Percentiles rank a stretch among this genome's conserved stretches.
Evolutionary conservation across 2,113 vertebrate genomes (phyloP).

Genomic region (Lophotis ruficrista): DNA sequence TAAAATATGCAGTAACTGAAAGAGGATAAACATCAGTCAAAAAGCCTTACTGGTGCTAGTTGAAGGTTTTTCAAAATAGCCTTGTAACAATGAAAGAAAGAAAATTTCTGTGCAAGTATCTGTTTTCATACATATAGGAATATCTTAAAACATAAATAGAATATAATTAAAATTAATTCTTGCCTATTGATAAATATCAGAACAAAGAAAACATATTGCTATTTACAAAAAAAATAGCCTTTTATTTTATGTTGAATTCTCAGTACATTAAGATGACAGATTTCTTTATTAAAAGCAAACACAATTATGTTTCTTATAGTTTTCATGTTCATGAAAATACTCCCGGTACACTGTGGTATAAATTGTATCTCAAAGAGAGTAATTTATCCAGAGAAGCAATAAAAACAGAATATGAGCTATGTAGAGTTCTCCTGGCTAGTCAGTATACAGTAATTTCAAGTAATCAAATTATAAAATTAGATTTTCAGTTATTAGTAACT

Average conservation of each 20-base stretch:
- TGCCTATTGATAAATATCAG: background rate
- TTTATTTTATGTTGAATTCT: background rate
- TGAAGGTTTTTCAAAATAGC: background rate
- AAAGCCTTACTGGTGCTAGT: background rate
- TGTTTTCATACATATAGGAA: background rate
- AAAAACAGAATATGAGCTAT: background rate
- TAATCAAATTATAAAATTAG: background rate
- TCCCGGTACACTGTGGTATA: background rate
- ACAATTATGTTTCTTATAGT: background rate
- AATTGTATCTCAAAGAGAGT: background rate
- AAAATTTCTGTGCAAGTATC: background rate
- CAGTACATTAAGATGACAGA: background rate
- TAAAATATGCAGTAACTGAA: background rate
- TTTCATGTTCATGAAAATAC: background rate
- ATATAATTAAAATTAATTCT: background rate
- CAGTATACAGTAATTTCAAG: background rate
- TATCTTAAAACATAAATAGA: background rate
- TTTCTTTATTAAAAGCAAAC: background rate
- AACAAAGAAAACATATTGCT: background rate
- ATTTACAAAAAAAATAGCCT: background rate
- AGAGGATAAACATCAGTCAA: accelerated
- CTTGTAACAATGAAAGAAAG: background rate
- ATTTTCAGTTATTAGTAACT: background rate
- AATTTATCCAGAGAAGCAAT: background rate
- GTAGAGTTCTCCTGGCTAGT: background rate